Evolutionary conservation across 2,888 invertebrate species (phyloP).

Genomic region (Cinara cedri): DNA sequence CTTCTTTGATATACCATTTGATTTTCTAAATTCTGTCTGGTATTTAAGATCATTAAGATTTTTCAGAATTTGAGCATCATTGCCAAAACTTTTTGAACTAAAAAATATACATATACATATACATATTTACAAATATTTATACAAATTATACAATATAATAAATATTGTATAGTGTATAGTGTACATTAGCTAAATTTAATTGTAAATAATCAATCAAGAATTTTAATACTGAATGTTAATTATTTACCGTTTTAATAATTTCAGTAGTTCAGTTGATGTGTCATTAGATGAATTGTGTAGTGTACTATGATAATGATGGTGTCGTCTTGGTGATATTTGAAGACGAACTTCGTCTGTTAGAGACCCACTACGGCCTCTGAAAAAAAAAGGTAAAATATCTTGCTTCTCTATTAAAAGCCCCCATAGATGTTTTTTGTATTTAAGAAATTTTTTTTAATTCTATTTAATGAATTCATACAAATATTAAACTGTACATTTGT

Average conservation of each 20-base stretch:
- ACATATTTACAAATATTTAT: background rate
- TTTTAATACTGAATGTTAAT: background rate
- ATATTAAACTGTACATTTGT: background rate
- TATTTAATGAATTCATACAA: background rate
- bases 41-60: constrained; percentile 65
- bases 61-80: constrained; percentile 78
- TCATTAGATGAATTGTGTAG: constrained; percentile 44
- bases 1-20: constrained; percentile 53
- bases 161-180: background rate
- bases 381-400: constrained; percentile 36
- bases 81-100: constrained; percentile 76
- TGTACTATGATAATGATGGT: constrained; percentile 44
- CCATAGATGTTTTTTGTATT: background rate
- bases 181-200: background rate
- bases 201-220: background rate
- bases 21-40: constrained; percentile 43
- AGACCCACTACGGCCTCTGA: constrained; percentile 56
- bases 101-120: constrained; percentile 43
- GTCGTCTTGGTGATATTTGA: constrained; percentile 51
- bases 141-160: background rate
- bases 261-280: constrained; percentile 46
- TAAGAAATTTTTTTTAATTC: background rate
- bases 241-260: constrained; percentile 50
- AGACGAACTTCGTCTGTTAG: constrained; percentile 48
- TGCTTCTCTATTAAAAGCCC: constrained; percentile 5